Evolutionary conservation across 2,888 invertebrate genomes (phyloP).

Genomic region (Pterobdella sp.): DNA sequence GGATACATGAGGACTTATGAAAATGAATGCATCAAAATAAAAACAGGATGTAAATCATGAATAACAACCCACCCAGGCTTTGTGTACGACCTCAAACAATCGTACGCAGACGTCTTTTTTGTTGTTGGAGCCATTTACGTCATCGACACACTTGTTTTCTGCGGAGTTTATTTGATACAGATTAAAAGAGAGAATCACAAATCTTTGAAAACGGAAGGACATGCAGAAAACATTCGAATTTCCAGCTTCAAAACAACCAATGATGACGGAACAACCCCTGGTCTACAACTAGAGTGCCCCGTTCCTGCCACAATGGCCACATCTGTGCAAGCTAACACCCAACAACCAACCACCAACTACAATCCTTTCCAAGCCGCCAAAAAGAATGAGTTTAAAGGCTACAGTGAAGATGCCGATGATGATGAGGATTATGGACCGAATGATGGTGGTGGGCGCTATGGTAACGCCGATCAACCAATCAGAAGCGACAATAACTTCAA

Average conservation of each 20-base stretch:
- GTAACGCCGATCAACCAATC: too few relatives aligned
- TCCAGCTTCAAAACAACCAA: not conserved
- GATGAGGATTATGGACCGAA: not conserved
- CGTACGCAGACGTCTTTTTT: conserved; percentile 42
- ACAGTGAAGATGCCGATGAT: not conserved
- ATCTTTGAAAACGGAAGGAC: conserved; percentile 20
- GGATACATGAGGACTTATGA: too few relatives aligned
- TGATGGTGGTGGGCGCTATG: not conserved
- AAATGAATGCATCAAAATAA: not conserved
- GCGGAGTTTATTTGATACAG: conserved; percentile 37
- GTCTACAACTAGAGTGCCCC: conserved; percentile 15
- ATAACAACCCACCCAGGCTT: conserved; percentile 35
- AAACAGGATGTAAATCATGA: not conserved
- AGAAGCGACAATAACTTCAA: too few relatives aligned
- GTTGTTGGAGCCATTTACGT: conserved; percentile 40
- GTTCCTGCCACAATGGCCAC: conserved; percentile 23
- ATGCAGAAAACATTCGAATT: not conserved
- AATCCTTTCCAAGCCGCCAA: not conserved
- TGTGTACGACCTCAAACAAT: conserved; percentile 39
- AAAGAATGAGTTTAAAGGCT: not conserved
- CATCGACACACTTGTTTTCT: conserved; percentile 38
- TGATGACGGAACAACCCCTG: not conserved
- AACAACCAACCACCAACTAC: conserved; percentile 11
- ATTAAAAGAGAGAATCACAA: conserved; percentile 22
- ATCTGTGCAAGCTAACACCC: conserved; percentile 6